A percentile compares a stretch with the other conserved stretches of the same genome.
phyloP scores from a whole-genome alignment of 2,113 vertebrate genomes.

The Prunella himalayana region DNA sequence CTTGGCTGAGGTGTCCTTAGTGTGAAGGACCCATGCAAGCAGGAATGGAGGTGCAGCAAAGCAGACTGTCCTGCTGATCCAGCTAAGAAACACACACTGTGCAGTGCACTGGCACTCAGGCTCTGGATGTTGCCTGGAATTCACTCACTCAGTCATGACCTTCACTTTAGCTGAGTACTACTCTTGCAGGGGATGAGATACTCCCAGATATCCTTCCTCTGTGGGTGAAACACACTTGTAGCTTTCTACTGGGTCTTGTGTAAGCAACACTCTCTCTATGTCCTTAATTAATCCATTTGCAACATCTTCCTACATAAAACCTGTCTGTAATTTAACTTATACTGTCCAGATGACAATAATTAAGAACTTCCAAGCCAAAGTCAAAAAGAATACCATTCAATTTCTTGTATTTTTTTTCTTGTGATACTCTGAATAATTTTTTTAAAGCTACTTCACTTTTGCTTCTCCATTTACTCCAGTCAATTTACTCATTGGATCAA shows the following conservation, averaged over 20 bases:
- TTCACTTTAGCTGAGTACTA: background rate
- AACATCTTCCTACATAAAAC: background rate
- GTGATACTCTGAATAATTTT: background rate
- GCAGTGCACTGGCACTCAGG: fast-evolving
- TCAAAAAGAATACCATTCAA: background rate
- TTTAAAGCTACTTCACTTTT: background rate
- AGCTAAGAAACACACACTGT: fast-evolving
- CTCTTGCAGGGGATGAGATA: background rate
- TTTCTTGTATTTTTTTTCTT: background rate
- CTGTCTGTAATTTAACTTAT: background rate
- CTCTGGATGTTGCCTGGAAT: background rate
- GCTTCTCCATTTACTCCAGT: background rate
- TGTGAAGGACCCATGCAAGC: background rate
- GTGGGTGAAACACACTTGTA: background rate
- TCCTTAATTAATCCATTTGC: background rate
- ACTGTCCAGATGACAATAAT: background rate
- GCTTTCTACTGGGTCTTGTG: background rate
- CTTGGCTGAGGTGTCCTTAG: background rate
- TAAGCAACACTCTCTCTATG: background rate
- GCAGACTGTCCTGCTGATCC: background rate
- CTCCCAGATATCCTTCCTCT: background rate
- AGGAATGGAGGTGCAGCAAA: background rate
- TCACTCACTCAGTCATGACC: background rate
- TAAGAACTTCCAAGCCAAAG: background rate
- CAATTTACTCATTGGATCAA: background rate